Evolutionary conservation across 2,113 vertebrate species (phyloP), one percentile per base, ranked within the genome.

Genomic region (Morphnarchus princeps): DNA sequence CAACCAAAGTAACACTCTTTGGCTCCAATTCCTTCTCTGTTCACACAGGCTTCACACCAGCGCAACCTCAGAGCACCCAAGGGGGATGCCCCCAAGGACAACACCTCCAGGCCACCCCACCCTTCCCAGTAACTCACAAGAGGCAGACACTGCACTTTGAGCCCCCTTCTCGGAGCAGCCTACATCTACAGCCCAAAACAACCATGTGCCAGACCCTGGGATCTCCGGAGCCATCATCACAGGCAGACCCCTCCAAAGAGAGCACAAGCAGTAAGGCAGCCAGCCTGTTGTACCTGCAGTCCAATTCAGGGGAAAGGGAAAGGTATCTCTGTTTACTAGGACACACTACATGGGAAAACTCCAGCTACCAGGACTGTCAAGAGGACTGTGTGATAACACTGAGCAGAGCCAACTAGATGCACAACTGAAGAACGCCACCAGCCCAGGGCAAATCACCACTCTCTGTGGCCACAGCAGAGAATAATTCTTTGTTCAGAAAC

Each of bases 21-120:
- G 4, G 19, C 15, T 83, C 38, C 6, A 58, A 6, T 6, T 43
- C 42, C 57, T 43, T 16, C n/a, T 74, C 12, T 25, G 28, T n/a
- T 90, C 71, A 55, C 40, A 57, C 4, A 16, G 58, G 6, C 24
- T 91, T 65, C 88, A 82, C 40, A 59, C 15, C 32, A 55, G 42
- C 10, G 9, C 43, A 65, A 65, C 20, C 49, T 34, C 2, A 1
- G n/a, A 59, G 8, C 0, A 0, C 1, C 32, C 18, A n/a, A 61
- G 24, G 11, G 21, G 3, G 24, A 38, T 19, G 19, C 2, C 5
- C 25, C 22, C 26, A 83, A 31, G 16, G 40, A 34, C 0, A 0
- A 69, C 55, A 87, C 7, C 50, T 62, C 40, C 52, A 90, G 50
- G 31, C 12, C 78, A 85, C 11, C 14, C 16, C 21, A 54, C 16